Evolutionary conservation across 2,888 invertebrate genomes (phyloP).

Genomic region (Coenonympha arcania): DNA sequence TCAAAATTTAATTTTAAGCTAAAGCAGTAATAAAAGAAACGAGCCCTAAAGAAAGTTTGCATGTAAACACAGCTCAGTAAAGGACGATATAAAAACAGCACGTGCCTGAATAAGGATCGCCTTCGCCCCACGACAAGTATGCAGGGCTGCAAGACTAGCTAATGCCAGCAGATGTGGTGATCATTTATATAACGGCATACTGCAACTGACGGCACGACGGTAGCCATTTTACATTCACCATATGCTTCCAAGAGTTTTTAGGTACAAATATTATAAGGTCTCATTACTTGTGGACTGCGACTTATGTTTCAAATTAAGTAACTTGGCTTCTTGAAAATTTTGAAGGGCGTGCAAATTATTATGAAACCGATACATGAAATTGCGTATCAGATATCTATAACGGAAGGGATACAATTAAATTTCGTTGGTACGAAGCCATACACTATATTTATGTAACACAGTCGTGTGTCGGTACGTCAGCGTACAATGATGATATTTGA

Average conservation of each 20-base stretch:
- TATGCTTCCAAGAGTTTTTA: constrained; percentile 30
- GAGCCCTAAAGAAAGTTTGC: constrained; percentile 8
- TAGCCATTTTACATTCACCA: constrained; percentile 29
- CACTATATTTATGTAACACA: no score
- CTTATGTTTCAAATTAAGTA: constrained; percentile 19
- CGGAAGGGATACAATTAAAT: no score
- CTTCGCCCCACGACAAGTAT: constrained; percentile 35
- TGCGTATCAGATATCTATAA: constrained; percentile 10
- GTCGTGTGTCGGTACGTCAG: no score
- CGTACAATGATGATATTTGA: no score
- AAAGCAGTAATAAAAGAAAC: background rate
- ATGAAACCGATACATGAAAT: constrained; percentile 15
- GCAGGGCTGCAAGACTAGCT: constrained; percentile 33
- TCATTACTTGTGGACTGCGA: no score
- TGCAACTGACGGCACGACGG: constrained; percentile 35
- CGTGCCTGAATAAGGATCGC: constrained; percentile 32
- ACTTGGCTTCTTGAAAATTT: constrained; percentile 22
- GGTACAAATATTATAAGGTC: constrained; percentile 21
- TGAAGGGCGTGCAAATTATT: constrained; percentile 18
- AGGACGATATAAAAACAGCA: constrained; percentile 34
- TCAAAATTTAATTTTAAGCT: background rate
- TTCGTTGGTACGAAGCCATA: background rate
- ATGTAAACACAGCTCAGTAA: constrained; percentile 22
- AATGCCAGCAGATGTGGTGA: constrained; percentile 41
- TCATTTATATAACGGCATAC: constrained; percentile 42